Evolutionary conservation across 2,797 vertebrate species (phyloP), one percentile per base, ranked within the genome.

Genomic region (Lepus oiostolus): DNA sequence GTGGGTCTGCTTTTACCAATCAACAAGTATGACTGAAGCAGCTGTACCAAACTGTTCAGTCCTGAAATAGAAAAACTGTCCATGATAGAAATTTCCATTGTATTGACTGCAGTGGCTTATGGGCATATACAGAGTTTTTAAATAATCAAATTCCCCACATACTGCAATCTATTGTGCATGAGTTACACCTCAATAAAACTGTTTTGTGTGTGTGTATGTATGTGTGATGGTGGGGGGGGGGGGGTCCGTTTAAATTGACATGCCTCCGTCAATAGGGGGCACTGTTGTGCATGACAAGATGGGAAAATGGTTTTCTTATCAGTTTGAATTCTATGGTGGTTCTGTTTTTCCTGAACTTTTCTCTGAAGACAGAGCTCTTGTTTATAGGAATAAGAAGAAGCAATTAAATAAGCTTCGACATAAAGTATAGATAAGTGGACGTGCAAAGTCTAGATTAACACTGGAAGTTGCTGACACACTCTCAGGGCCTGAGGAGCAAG

Each of bases 341-440:
- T 85, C 50, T 65, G 35, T 75, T 95, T 88, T 88, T 74, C 42
- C 71, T 81, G 35, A 90, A 52, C 32, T 67, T 70, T 74, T 85
- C 84, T 96, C 79, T 72, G 79, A 93, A 84, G 60, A 67, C 86
- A 93, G 83, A 24, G 32, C n/a, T 89, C 88, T 85, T 91, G 60
- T 90, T 95, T 89, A 85, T 4, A 50, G 77, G 81, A 32, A 85
- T 79, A 85, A 87, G 76, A 90, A 80, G 62, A 83, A 95, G 35
- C 35, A 95, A 77, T 92, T 81, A 91, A 92, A 85, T 85, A 83
- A 87, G 68, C 68, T 90, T 11, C 89, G 63, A 52, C 58, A n/a
- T 74, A 92, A 93, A 68, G 76, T 21, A 75, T 9, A 82, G 52
- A 72, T 71, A 88, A 93, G 70, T 32, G 19, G 26, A 32, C 60